Evolutionary conservation across 2,888 invertebrate species (phyloP).

Genomic region (Tetrapedia diversipes): DNA sequence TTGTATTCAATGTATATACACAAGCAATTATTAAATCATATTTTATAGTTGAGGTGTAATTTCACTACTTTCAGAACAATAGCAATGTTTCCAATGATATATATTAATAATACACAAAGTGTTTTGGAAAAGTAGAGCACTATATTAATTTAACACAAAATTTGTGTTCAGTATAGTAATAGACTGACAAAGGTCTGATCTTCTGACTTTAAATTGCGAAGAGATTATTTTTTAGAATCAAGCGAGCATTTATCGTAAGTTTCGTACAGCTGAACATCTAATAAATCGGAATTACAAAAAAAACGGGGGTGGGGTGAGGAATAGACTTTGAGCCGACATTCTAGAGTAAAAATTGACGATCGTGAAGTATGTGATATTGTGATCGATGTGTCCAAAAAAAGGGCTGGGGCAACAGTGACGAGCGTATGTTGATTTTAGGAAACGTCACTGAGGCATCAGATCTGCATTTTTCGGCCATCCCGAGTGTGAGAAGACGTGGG

Average conservation of each 20-base stretch:
- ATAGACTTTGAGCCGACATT: constrained; percentile 68
- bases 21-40: constrained; percentile 21
- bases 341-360: constrained; percentile 65
- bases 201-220: constrained; percentile 9
- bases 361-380: constrained; percentile 47
- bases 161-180: constrained; percentile 1
- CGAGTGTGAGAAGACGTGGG: constrained; percentile 42
- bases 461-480: constrained; percentile 47
- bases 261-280: constrained; percentile 55
- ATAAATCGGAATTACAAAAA: constrained; percentile 61
- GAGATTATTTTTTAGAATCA: constrained; percentile 31
- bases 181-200: constrained; percentile 1
- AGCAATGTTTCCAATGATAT: constrained; percentile 30
- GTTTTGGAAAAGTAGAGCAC: constrained; percentile 59
- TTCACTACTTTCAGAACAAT: background rate
- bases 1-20: background rate
- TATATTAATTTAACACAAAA: constrained; percentile 52
- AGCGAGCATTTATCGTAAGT: constrained; percentile 1
- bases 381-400: constrained; percentile 52
- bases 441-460: constrained; percentile 48
- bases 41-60: constrained; percentile 3
- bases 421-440: constrained; percentile 34
- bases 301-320: constrained; percentile 57
- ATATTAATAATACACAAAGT: constrained; percentile 35
- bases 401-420: constrained; percentile 23